These are phyloP conservation scores for Seriola aureovittata DNA, from an alignment of 2,113 vertebrate genomes.

Conservation along the genomic window DNA sequence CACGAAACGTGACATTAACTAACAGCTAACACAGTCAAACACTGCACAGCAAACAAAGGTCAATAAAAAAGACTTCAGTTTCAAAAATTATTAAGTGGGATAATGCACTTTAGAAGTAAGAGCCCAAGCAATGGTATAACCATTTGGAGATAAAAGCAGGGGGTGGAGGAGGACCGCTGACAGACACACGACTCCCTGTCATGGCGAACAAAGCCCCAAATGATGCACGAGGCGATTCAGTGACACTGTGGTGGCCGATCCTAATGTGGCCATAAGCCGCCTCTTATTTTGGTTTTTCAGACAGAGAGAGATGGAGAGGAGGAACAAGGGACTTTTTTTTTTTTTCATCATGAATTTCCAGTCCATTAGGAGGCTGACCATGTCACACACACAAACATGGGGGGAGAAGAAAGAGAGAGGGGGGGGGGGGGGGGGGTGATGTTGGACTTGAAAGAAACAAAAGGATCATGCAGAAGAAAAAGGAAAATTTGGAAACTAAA, in stretches of 20 bases:
- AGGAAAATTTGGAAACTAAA: slow-evolving; percentile 35
- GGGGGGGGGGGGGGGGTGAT: background rate
- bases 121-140: slow-evolving; percentile 25
- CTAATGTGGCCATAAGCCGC: slow-evolving; percentile 76
- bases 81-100: slow-evolving; percentile 65
- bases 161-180: slow-evolving; percentile 13
- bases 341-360: slow-evolving; percentile 60
- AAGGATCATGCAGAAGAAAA: slow-evolving; percentile 26
- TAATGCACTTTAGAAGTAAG: slow-evolving; percentile 56
- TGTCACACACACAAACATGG: slow-evolving; percentile 63
- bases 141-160: slow-evolving; percentile 66
- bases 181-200: slow-evolving; percentile 53
- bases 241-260: slow-evolving; percentile 71
- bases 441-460: slow-evolving; percentile 17
- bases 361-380: slow-evolving; percentile 76
- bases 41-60: slow-evolving; percentile 24
- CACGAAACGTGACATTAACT: slow-evolving; percentile 4
- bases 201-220: slow-evolving; percentile 74
- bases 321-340: slow-evolving; percentile 46
- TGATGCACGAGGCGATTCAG: slow-evolving; percentile 72
- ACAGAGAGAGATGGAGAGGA: slow-evolving; percentile 41
- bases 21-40: slow-evolving; percentile 41
- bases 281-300: slow-evolving; percentile 76
- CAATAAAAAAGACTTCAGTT: slow-evolving; percentile 53
- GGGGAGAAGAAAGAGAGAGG: background rate